Evolutionary conservation across 2,113 vertebrate genomes (phyloP).

Genomic region (Caranx ignobilis): DNA sequence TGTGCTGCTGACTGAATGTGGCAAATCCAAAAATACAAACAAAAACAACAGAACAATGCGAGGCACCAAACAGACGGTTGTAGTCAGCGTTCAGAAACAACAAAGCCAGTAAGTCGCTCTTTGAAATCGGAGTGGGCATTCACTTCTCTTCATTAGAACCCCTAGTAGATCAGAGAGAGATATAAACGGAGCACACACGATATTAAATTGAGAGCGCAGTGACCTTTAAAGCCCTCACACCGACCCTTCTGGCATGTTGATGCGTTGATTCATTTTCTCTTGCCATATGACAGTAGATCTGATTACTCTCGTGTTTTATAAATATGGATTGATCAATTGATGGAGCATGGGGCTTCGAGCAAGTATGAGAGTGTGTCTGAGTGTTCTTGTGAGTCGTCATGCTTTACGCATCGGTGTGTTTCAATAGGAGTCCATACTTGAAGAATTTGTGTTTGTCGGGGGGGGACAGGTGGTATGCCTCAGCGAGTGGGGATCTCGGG

Average conservation of each 20-base stretch:
- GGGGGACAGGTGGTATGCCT: slow-evolving; percentile 69
- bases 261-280: slow-evolving; percentile 42
- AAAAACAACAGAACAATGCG: slow-evolving; percentile 18
- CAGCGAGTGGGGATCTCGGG: slow-evolving; percentile 53
- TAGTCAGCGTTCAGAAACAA: slow-evolving; percentile 29
- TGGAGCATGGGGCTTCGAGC: background rate
- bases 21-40: slow-evolving; percentile 8
- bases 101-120: slow-evolving; percentile 29
- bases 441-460: slow-evolving; percentile 33
- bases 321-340: slow-evolving; percentile 40
- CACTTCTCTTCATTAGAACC: slow-evolving; percentile 24
- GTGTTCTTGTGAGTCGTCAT: slow-evolving; percentile 1
- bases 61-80: slow-evolving; percentile 12
- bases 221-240: slow-evolving; percentile 7
- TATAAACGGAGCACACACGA: slow-evolving; percentile 14
- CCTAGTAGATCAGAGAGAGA: slow-evolving; percentile 24
- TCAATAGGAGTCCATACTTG: slow-evolving; percentile 25
- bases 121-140: slow-evolving; percentile 34
- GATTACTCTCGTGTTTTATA: slow-evolving; percentile 10
- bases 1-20: slow-evolving; percentile 28
- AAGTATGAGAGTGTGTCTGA: background rate
- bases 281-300: slow-evolving; percentile 13
- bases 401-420: slow-evolving; percentile 15
- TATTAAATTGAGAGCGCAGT: slow-evolving; percentile 21
- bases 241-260: slow-evolving; percentile 20